Percentiles rank a stretch among this genome's conserved stretches.
phyloP scores from a whole-genome alignment of 2,797 vertebrate species.

The Cephalopachus bancanus region DNA sequence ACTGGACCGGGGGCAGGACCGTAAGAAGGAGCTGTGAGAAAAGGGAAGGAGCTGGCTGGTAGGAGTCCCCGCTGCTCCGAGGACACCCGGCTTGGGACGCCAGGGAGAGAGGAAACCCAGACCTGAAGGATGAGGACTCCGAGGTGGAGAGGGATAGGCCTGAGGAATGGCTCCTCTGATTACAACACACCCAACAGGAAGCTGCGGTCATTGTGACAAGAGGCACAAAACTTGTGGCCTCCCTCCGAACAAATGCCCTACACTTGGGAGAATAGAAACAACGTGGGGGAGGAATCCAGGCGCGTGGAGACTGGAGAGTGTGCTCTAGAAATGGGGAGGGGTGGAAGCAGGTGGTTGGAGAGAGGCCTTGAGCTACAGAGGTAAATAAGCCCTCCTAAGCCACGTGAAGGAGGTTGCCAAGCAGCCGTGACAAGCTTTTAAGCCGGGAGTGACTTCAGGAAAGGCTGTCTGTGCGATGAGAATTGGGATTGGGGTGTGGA shows the following conservation, averaged over 20 bases:
- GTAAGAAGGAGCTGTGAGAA: not conserved
- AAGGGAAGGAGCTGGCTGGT: not conserved
- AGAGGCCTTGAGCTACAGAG: not conserved
- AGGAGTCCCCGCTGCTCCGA: not conserved
- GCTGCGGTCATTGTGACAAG: too few species aligned
- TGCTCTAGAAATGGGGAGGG: not conserved
- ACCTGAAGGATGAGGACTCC: not conserved
- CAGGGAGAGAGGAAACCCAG: not conserved
- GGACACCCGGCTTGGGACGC: not conserved
- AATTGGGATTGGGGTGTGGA: not conserved
- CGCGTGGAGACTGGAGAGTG: not conserved
- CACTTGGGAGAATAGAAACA: not conserved
- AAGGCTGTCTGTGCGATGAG: not conserved
- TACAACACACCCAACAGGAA: too few species aligned
- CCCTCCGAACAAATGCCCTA: too few species aligned
- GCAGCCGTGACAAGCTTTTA: not conserved
- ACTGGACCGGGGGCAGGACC: not conserved
- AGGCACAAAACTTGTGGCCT: too few species aligned
- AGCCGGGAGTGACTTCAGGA: not conserved
- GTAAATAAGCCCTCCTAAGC: not conserved
- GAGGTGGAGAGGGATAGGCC: too few species aligned
- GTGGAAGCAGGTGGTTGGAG: not conserved
- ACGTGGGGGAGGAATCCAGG: not conserved
- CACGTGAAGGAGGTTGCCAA: not conserved
- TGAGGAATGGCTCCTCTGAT: too few species aligned